Conservation (phyloP, 2,113 vertebrate species). For the Lycocorax pyrrhopterus region DNA sequence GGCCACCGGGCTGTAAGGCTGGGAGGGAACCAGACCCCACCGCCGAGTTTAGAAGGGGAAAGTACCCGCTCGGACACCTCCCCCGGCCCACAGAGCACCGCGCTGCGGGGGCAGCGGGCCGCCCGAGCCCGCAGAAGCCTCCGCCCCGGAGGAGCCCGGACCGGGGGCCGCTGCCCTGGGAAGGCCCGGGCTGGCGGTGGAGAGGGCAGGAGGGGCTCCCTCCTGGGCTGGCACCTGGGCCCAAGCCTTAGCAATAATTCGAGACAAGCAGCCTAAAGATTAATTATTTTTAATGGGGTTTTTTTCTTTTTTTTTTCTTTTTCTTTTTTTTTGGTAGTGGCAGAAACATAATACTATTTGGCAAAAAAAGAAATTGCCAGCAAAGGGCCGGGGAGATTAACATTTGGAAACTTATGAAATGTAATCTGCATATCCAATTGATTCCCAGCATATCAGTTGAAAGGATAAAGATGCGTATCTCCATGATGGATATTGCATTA, state of each 20-base stretch:
- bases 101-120: neutral
- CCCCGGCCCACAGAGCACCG: neutral
- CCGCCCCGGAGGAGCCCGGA: neutral
- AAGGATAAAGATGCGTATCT: slow-evolving; percentile 83
- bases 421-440: slow-evolving; percentile 85
- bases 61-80: no score
- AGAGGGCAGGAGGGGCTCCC: neutral
- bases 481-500: slow-evolving; percentile 80
- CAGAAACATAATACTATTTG: slow-evolving; percentile 74
- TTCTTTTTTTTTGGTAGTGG: neutral
- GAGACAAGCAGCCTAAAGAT: slow-evolving; percentile 64
- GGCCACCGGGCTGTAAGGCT: neutral
- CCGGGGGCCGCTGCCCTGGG: no score
- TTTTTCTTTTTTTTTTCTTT: neutral
- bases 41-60: neutral
- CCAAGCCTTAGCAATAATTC: neutral
- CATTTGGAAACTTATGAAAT: slow-evolving; percentile 81
- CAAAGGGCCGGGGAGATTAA: slow-evolving; percentile 72
- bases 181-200: neutral
- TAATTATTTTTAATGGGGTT: slow-evolving; percentile 12
- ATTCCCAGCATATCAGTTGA: slow-evolving; percentile 82
- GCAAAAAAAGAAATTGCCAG: slow-evolving; percentile 65
- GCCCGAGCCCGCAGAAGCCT: neutral
- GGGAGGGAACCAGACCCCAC: neutral
- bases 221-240: neutral